A percentile compares a stretch with the other conserved stretches of the same genome.
Evolutionary conservation across 2,888 invertebrate species (phyloP).

Genomic region (Heliconius cydno): DNA sequence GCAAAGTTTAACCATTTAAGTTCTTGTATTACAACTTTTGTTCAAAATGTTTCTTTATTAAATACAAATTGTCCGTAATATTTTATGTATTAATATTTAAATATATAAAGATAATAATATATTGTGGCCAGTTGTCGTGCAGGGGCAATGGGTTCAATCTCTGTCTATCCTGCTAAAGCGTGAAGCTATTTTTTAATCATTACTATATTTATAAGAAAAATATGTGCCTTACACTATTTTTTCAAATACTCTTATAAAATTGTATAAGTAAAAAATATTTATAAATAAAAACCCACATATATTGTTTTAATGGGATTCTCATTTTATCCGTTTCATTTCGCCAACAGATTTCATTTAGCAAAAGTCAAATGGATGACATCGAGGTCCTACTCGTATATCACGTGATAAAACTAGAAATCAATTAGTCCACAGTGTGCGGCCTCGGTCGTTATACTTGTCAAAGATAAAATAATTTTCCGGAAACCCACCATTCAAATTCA

Average conservation of each 20-base stretch:
- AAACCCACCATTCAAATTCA: background rate
- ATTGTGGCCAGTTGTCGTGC: too few species aligned
- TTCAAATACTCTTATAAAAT: too few species aligned
- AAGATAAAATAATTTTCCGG: background rate
- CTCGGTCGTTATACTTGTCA: background rate
- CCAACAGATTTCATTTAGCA: slow-evolving; percentile 12
- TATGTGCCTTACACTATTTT: too few species aligned
- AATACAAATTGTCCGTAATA: background rate
- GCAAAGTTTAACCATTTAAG: slow-evolving; percentile 9
- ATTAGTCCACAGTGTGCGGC: background rate
- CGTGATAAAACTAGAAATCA: slow-evolving; percentile 24
- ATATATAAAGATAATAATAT: too few species aligned
- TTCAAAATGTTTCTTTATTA: background rate
- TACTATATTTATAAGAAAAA: too few species aligned
- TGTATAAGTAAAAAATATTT: background rate
- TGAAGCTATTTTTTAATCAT: too few species aligned
- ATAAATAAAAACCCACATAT: background rate
- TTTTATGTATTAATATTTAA: too few species aligned
- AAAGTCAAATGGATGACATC: slow-evolving; percentile 8
- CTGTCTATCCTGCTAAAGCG: too few species aligned
- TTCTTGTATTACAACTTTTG: background rate
- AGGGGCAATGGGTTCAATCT: background rate
- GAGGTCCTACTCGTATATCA: slow-evolving; percentile 8
- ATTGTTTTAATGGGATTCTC: background rate
- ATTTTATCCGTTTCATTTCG: background rate